Percentiles rank a stretch among this genome's conserved stretches.
phyloP scores from a whole-genome alignment of 2,797 vertebrate genomes.

The Gila robusta region DNA sequence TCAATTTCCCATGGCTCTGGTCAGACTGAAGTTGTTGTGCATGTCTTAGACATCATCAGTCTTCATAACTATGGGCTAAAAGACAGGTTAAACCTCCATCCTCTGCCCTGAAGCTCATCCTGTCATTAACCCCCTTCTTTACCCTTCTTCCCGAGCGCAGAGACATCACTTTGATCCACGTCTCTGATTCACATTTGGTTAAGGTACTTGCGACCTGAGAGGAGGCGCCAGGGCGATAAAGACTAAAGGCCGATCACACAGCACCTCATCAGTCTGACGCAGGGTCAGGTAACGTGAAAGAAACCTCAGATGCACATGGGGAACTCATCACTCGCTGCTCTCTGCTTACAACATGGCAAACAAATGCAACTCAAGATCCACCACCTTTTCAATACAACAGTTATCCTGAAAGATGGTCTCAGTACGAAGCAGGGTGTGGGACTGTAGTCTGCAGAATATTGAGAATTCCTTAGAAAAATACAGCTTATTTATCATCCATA shows the following conservation, averaged over 20 bases:
- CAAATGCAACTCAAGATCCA: constrained; percentile 34
- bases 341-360: constrained; percentile 12
- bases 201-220: constrained; percentile 50
- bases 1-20: constrained; percentile 6
- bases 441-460: neutral
- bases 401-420: neutral
- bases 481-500: constrained; percentile 7
- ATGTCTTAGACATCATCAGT: constrained; percentile 51
- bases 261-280: constrained; percentile 61
- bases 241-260: constrained; percentile 53
- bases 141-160: constrained; percentile 31
- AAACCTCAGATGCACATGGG: constrained; percentile 45
- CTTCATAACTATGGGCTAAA: constrained; percentile 47
- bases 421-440: neutral
- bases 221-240: constrained; percentile 50
- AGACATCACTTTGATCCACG: constrained; percentile 55
- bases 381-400: constrained; percentile 30
- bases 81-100: constrained; percentile 51
- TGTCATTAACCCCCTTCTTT: constrained; percentile 58
- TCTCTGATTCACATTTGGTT: constrained; percentile 46
- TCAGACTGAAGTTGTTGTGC: constrained; percentile 4
- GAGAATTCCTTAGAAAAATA: neutral
- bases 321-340: constrained; percentile 38
- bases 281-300: constrained; percentile 48
- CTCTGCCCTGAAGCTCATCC: constrained; percentile 44